Evolutionary conservation across 2,888 invertebrate species (phyloP).

Genomic region (Aquatica leii): DNA sequence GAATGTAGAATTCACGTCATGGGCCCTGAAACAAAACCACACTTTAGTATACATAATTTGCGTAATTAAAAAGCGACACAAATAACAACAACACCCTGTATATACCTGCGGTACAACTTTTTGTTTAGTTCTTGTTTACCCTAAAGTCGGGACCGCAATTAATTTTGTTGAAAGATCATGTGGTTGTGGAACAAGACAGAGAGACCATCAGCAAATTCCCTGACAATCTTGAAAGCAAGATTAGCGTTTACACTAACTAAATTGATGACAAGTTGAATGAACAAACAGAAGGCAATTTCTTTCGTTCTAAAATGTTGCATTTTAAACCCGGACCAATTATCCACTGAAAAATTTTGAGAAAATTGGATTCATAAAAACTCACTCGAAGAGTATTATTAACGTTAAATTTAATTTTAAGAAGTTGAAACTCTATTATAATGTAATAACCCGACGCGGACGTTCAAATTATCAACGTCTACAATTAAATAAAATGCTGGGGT

Average conservation of each 20-base stretch:
- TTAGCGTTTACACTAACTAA: slow-evolving; percentile 10
- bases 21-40: slow-evolving; percentile 53
- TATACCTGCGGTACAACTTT: slow-evolving; percentile 1
- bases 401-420: slow-evolving; percentile 8
- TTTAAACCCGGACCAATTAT: background rate
- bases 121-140: slow-evolving; percentile 11
- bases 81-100: background rate
- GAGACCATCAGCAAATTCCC: background rate
- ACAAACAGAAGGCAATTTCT: slow-evolving; percentile 9
- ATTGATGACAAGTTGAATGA: slow-evolving; percentile 13
- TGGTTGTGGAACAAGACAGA: slow-evolving; percentile 7
- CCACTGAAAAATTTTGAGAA: background rate
- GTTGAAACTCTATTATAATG: slow-evolving; percentile 6
- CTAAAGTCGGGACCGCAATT: slow-evolving; percentile 6
- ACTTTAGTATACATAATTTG: background rate
- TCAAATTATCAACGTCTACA: slow-evolving; percentile 8
- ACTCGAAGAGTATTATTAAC: slow-evolving; percentile 1
- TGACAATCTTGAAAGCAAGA: slow-evolving; percentile 8
- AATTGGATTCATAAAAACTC: slow-evolving; percentile 5
- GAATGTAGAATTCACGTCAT: slow-evolving; percentile 57
- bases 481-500: slow-evolving; percentile 2
- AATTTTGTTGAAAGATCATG: slow-evolving; percentile 14
- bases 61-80: background rate
- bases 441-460: background rate
- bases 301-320: background rate